These are phyloP conservation scores for Gobio gobio DNA, from an alignment of 2,113 vertebrate genomes.

Conservation along the genomic window DNA sequence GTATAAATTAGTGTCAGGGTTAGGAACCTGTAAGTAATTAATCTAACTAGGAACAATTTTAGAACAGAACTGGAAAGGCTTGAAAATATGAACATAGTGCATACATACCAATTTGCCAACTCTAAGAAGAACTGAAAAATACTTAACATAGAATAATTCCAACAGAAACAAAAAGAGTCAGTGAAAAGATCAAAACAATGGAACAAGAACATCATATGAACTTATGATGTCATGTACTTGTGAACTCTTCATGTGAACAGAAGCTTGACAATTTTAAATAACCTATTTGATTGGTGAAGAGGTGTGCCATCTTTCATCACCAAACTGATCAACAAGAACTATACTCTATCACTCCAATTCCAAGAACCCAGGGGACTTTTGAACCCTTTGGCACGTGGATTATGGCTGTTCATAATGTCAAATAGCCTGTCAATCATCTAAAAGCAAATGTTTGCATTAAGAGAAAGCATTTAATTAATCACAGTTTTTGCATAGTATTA, in stretches of 20 bases:
- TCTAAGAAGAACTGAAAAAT: neutral
- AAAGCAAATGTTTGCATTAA: constrained; percentile 5
- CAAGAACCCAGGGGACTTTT: constrained; percentile 38
- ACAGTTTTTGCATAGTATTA: constrained; percentile 23
- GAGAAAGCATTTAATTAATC: neutral
- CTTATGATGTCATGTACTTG: neutral
- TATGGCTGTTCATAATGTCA: constrained; percentile 6
- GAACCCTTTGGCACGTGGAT: constrained; percentile 39
- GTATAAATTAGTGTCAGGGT: neutral
- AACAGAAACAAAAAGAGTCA: neutral
- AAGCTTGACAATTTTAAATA: neutral
- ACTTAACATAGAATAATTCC: neutral
- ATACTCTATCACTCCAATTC: constrained; percentile 50
- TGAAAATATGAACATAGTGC: neutral
- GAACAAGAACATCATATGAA: neutral
- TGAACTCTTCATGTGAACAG: neutral
- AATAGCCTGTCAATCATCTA: constrained; percentile 22
- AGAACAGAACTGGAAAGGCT: neutral
- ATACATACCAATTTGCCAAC: neutral
- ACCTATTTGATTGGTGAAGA: neutral
- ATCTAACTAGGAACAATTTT: neutral
- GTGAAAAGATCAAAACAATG: neutral
- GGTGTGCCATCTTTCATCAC: neutral
- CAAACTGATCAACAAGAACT: neutral
- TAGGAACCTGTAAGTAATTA: neutral